phyloP scores from a whole-genome alignment of 2,888 invertebrate species.

The Agrypnus murinus region DNA sequence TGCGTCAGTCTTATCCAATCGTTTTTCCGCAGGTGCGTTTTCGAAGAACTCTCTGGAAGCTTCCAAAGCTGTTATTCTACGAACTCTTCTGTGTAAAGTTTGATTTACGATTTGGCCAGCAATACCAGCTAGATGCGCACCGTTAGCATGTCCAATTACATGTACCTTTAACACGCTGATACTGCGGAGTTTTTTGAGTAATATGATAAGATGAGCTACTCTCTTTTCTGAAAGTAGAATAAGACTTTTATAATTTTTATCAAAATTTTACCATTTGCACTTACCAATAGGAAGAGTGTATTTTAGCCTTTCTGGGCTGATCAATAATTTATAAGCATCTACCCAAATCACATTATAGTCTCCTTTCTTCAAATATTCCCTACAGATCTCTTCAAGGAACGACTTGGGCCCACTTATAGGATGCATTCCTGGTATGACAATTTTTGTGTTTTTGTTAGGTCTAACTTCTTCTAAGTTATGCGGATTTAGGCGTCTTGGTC shows the following conservation, averaged over 20 bases:
- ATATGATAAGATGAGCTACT: slow-evolving; percentile 52
- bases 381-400: slow-evolving; percentile 59
- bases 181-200: slow-evolving; percentile 21
- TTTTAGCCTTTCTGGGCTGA: not conserved
- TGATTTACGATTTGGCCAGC: slow-evolving; percentile 59
- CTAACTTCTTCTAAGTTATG: not conserved
- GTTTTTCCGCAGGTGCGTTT: slow-evolving; percentile 25
- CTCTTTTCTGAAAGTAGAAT: not conserved
- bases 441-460: not conserved
- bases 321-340: slow-evolving; percentile 60
- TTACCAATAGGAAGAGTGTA: slow-evolving; percentile 1
- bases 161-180: slow-evolving; percentile 57
- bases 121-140: slow-evolving; percentile 54
- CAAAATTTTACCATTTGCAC: not conserved
- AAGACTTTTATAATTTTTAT: not conserved
- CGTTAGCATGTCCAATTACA: slow-evolving; percentile 46
- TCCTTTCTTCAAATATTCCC: slow-evolving; percentile 67
- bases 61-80: slow-evolving; percentile 72
- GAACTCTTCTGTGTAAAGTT: slow-evolving; percentile 59
- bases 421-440: not conserved
- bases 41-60: slow-evolving; percentile 73
- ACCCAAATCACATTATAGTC: slow-evolving; percentile 72
- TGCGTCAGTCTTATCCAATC: slow-evolving; percentile 14
- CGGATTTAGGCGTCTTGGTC: not conserved
- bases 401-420: not conserved